Evolutionary conservation across 2,797 vertebrate genomes (phyloP), one percentile per base, ranked within the genome.

Genomic region (Scleropages formosus): DNA sequence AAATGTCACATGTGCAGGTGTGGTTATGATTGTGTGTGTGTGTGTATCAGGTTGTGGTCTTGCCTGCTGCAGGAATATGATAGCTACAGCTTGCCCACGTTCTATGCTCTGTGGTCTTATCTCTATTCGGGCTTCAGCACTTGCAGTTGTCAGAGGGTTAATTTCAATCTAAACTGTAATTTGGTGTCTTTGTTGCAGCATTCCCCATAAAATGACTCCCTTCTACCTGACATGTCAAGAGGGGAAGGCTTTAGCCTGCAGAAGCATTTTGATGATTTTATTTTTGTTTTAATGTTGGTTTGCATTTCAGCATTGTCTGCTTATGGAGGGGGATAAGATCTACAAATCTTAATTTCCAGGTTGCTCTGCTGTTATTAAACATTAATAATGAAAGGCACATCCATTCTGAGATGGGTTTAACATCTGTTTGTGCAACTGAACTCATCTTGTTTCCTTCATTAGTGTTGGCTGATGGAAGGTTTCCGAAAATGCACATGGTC

Each of bases 81-180:
- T 74, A 39, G 58, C 60, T 66, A 22, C 51, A 71, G 53, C 68
- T 59, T 3, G 69, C 51, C 74, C 70, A 63, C 44, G n/a, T 31
- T 8, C 46, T 71, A 47, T 62, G 67, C 72, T 60, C 49, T 61
- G 16, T 3, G 49, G 71, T 67, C 78, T 79, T 80, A 80, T 77
- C 77, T 78, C 22, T 11, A 70, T 22, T 31, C 64, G 69, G 64
- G 62, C 49, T 75, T 39, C 60, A 58, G 70, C 26, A 9, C 73
- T 64, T 24, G 10, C 26, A 10, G 8, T 64, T 13, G 4, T 74
- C 62, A 13, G 7, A 20, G 47, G 26, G 60, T 46, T 39, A 4
- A 39, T 74, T 80, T 76, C 58, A 11, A 27, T 78, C 65, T 79
- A 51, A 73, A 8, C 49, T 59, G 59, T 44, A 75, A 27, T 24